Evolutionary conservation across 2,113 vertebrate genomes (phyloP), one percentile per base, ranked within the genome.

Genomic region (Promerops cafer): DNA sequence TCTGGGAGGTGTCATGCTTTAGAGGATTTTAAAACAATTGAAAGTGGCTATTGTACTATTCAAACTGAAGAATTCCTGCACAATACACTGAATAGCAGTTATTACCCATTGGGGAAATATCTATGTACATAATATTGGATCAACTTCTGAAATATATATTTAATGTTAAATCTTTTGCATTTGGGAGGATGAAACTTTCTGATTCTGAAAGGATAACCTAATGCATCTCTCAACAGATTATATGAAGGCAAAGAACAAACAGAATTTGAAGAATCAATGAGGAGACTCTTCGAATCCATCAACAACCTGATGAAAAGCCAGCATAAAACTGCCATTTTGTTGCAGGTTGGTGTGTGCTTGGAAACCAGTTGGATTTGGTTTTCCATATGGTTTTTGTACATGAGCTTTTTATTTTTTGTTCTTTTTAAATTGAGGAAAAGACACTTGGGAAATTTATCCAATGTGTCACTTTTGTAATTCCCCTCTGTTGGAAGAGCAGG

Each of bases 171-270:
- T 45, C 20, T 79, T 37, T 30, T 47, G 7, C n/a, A 18, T 45
- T 61, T 71, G 53, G 23, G 80, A 35, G 20, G 37, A 19, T 24
- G 54, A 75, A 74, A 44, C 27, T 33, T 74, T 70, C 14, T 75
- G 45, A 37, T 74, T 56, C 78, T 94, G 52, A 52, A 92, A 81
- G 71, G 63, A 35, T 97, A 93, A 97, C 13, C 9, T 33, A 28
- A 28, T 90, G 54, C 56, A 53, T 97, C 57, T 95, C 81, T 90
- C 70, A 87, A 61, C 65, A 99, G 99, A 95, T 96, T 99, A 16
- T 99, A 99, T 45, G 99, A 99, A 97, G 99, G 99, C 86, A 99
- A 99, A 95, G 99, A 99, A 96, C 99, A 99, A 97, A 97, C 93
- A 6, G 99, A 99, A 95, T 99, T 99, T 97, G 99, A 99, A 96